Percentiles rank a stretch among this genome's conserved stretches.
These are phyloP conservation scores for Venustoraphidia nigricollis DNA, from an alignment of 2,888 invertebrate genomes.

Conservation along the genomic window DNA sequence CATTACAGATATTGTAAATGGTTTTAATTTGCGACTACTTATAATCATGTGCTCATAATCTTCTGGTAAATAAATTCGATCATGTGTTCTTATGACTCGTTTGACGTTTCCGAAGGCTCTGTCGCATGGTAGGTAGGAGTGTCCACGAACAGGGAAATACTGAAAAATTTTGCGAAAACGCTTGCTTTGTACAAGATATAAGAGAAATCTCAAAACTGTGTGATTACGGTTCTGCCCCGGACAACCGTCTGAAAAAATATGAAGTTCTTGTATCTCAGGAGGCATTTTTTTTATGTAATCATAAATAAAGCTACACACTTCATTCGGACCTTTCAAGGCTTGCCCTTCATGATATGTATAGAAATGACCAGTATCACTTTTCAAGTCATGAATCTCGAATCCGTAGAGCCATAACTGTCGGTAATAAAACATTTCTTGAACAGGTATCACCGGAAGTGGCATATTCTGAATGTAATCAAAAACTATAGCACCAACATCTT, in stretches of 20 bases:
- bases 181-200: no score
- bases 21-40: conserved; percentile 6
- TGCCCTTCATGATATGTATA: conserved; percentile 13
- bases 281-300: conserved; percentile 10
- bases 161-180: conserved; percentile 10
- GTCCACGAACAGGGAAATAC: conserved; percentile 11
- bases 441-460: conserved; percentile 13
- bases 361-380: conserved; percentile 5
- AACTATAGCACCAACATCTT: conserved; percentile 9
- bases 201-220: conserved; percentile 10
- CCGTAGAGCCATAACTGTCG: conserved; percentile 12
- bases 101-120: conserved; percentile 12
- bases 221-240: conserved; percentile 13
- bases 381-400: conserved; percentile 11
- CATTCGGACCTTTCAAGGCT: conserved; percentile 12
- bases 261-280: conserved; percentile 8
- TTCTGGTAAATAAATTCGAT: conserved; percentile 12
- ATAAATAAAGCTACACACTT: conserved; percentile 11
- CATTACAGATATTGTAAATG: no score
- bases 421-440: conserved; percentile 15
- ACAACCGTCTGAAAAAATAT: conserved; percentile 13
- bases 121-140: conserved; percentile 13
- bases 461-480: conserved; percentile 15
- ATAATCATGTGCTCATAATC: conserved; percentile 12
- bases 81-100: conserved; percentile 9